Evolutionary conservation across 2,888 invertebrate species (phyloP).

Genomic region (Caenorhabditis imperialis): DNA sequence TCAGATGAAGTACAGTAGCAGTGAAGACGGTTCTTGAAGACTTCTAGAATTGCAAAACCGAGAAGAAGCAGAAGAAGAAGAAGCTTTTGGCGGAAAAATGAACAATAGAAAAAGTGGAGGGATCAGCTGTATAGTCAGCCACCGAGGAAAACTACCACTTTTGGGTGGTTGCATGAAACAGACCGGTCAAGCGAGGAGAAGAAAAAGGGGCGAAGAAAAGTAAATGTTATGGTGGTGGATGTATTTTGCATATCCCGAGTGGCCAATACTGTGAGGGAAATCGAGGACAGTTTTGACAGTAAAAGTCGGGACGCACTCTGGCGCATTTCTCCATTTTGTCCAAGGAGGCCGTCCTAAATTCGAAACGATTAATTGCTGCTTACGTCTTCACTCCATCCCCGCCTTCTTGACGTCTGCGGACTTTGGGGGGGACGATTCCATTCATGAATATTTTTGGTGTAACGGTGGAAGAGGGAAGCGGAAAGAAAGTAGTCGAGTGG

Average conservation of each 20-base stretch:
- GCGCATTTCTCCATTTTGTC: constrained; percentile 36
- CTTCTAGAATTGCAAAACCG: too few relatives aligned
- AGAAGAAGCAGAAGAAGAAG: too few relatives aligned
- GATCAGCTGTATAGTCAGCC: too few relatives aligned
- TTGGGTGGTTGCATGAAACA: constrained; percentile 31
- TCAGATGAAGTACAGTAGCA: constrained; percentile 2
- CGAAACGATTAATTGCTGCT: constrained; percentile 54
- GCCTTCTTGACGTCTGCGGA: constrained; percentile 6
- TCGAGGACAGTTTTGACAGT: constrained; percentile 50
- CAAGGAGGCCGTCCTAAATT: constrained; percentile 36
- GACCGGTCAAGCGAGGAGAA: constrained; percentile 41
- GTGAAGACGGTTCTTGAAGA: neutral
- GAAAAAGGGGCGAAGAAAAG: constrained; percentile 16
- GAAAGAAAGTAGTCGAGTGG: constrained; percentile 3
- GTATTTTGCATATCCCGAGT: neutral
- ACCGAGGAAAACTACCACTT: constrained; percentile 32
- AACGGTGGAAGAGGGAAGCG: constrained; percentile 6
- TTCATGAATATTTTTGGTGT: constrained; percentile 43
- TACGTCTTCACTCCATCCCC: constrained; percentile 38
- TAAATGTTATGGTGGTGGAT: constrained; percentile 37
- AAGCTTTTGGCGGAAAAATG: too few relatives aligned
- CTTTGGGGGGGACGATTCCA: too few relatives aligned
- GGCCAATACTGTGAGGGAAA: constrained; percentile 10
- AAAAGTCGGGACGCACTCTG: constrained; percentile 46
- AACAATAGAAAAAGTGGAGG: too few relatives aligned